Conservation (phyloP, 1,140 invertebrate species). For the Eufriesea mexicana region DNA sequence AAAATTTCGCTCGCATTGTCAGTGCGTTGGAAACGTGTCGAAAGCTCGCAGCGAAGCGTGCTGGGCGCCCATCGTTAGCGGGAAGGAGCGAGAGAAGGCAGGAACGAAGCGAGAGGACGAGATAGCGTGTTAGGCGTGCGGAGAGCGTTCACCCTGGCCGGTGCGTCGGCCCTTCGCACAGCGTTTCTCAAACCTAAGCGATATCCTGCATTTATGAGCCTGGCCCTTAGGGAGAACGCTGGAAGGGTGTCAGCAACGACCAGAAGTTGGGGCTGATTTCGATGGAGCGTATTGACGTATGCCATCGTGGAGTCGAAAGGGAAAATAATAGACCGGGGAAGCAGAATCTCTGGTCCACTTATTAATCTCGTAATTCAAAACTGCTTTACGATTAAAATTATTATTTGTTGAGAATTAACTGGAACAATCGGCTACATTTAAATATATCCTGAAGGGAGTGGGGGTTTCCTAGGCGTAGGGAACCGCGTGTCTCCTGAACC, state of each 20-base stretch:
- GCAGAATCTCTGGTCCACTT: not conserved
- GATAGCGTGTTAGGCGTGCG: conserved; percentile 17
- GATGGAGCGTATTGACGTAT: not conserved
- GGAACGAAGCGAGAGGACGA: conserved; percentile 27
- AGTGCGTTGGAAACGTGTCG: not conserved
- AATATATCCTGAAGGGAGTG: too few relatives aligned
- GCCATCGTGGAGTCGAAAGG: not conserved
- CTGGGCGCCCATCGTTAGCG: not conserved
- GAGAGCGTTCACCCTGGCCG: conserved; percentile 79
- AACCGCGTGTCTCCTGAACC: too few relatives aligned
- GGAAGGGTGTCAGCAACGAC: conserved; percentile 10
- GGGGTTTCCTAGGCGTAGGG: too few relatives aligned
- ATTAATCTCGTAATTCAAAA: not conserved
- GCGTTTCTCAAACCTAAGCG: conserved; percentile 63
- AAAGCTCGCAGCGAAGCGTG: conserved; percentile 8
- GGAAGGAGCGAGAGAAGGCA: conserved; percentile 61
- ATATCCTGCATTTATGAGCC: conserved; percentile 34
- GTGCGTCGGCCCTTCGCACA: conserved; percentile 68
- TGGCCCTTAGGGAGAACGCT: conserved; percentile 45
- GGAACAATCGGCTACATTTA: too few relatives aligned
- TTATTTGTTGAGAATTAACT: too few relatives aligned
- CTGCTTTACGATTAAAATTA: not conserved
- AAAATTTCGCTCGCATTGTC: not conserved
- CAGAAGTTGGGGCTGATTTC: conserved; percentile 2
- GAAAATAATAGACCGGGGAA: not conserved